phyloP scores from a whole-genome alignment of 2,113 vertebrate genomes.

The Gulo gulo region DNA sequence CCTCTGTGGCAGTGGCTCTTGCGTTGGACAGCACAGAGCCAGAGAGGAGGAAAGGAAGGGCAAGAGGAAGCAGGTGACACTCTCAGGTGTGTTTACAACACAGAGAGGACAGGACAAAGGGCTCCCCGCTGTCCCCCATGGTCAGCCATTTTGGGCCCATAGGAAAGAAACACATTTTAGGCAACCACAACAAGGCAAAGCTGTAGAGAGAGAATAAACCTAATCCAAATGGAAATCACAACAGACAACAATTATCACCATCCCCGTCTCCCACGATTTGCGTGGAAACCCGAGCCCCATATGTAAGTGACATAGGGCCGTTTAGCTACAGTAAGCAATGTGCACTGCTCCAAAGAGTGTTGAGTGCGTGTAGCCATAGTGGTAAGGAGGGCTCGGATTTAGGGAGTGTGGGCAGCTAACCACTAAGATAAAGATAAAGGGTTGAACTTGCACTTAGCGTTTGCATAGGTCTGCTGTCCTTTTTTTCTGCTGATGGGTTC shows the following conservation, averaged over 20 bases:
- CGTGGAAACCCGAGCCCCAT: background rate
- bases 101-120: background rate
- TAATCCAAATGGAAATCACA: background rate
- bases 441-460: background rate
- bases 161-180: background rate
- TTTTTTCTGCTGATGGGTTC: conserved; percentile 47
- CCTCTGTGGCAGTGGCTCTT: background rate
- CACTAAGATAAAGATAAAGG: background rate
- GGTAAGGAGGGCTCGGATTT: background rate
- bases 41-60: background rate
- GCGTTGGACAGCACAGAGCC: background rate
- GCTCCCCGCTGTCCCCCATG: background rate
- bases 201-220: background rate
- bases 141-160: background rate
- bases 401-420: background rate
- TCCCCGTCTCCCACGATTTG: background rate
- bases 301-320: background rate
- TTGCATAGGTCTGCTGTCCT: background rate
- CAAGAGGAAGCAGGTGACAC: background rate
- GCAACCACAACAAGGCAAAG: background rate
- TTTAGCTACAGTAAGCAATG: background rate
- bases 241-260: background rate
- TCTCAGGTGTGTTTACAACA: background rate
- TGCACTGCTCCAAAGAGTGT: background rate
- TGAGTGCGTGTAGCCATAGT: background rate